Evolutionary conservation across 2,797 vertebrate genomes (phyloP).

Genomic region (Mallotus villosus): DNA sequence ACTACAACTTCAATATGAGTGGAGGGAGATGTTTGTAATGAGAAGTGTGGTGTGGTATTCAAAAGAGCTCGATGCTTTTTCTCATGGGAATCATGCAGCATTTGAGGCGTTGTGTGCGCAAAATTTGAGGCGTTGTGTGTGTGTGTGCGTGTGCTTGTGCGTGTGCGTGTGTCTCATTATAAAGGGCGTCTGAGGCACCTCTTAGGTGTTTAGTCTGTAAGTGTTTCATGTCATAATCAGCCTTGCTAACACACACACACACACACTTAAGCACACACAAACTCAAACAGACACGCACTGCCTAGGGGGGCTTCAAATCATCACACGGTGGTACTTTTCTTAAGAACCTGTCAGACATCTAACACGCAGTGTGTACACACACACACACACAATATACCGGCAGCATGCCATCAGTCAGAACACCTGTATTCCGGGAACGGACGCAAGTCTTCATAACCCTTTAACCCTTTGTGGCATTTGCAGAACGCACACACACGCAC

Average conservation of each 20-base stretch:
- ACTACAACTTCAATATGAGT: not conserved
- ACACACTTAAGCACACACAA: not conserved
- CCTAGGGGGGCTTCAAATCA: not conserved
- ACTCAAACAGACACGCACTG: no score
- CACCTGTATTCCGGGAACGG: conserved; percentile 59
- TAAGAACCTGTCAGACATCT: conserved; percentile 24
- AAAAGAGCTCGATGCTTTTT: conserved; percentile 28
- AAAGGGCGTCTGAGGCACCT: not conserved
- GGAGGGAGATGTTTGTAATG: conserved; percentile 4
- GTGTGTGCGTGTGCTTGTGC: not conserved
- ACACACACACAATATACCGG: conserved; percentile 25
- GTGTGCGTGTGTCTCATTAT: not conserved
- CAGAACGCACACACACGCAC: conserved; percentile 17
- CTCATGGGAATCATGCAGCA: conserved; percentile 18
- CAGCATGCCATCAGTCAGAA: conserved; percentile 44
- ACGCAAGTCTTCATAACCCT: conserved; percentile 26
- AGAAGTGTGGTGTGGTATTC: conserved; percentile 34
- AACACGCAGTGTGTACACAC: conserved; percentile 34
- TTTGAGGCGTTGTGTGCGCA: not conserved
- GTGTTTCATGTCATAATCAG: conserved; percentile 4
- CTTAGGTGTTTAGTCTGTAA: conserved; percentile 18
- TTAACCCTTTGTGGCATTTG: conserved; percentile 48
- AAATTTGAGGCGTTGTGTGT: no score
- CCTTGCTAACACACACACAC: not conserved
- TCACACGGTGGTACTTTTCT: not conserved